phyloP scores from a whole-genome alignment of 1,140 invertebrate genomes.

The Archegozetes longisetosus region DNA sequence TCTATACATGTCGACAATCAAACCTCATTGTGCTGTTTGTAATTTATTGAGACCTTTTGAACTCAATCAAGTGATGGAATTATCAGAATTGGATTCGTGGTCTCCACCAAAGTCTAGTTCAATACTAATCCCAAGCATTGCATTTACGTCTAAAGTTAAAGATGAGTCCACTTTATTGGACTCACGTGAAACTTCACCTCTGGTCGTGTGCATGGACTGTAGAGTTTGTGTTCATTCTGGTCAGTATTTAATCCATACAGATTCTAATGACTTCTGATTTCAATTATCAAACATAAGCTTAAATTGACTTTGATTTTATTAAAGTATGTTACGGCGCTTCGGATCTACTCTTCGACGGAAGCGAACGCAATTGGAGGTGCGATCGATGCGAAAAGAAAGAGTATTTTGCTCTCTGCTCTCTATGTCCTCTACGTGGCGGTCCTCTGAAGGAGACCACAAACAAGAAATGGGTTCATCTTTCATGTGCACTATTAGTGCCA shows the following conservation, averaged over 20 bases:
- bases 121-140: constrained; percentile 12
- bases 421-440: constrained; percentile 43
- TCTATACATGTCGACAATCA: constrained; percentile 21
- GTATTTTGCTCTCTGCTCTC: constrained; percentile 23
- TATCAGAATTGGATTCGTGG: constrained; percentile 8
- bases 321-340: constrained; percentile 14
- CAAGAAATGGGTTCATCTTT: constrained; percentile 38
- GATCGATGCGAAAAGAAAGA: constrained; percentile 23
- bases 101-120: constrained; percentile 7
- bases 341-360: constrained; percentile 1
- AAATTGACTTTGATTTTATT: constrained; percentile 2
- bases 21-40: constrained; percentile 32
- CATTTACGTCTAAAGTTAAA: constrained; percentile 11
- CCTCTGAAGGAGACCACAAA: constrained; percentile 43
- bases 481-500: constrained; percentile 35
- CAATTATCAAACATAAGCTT: constrained; percentile 8
- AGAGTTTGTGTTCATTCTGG: constrained; percentile 32
- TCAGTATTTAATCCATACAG: constrained; percentile 23
- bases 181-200: constrained; percentile 20
- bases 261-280: no score
- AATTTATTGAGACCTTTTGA: constrained; percentile 28
- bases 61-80: constrained; percentile 17
- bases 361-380: constrained; percentile 26
- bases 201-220: constrained; percentile 29
- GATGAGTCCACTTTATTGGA: constrained; percentile 10